Percentiles rank a stretch among this genome's conserved stretches.
Conservation (phyloP, 1,140 invertebrate species). For the Oryctes rhinoceros region DNA sequence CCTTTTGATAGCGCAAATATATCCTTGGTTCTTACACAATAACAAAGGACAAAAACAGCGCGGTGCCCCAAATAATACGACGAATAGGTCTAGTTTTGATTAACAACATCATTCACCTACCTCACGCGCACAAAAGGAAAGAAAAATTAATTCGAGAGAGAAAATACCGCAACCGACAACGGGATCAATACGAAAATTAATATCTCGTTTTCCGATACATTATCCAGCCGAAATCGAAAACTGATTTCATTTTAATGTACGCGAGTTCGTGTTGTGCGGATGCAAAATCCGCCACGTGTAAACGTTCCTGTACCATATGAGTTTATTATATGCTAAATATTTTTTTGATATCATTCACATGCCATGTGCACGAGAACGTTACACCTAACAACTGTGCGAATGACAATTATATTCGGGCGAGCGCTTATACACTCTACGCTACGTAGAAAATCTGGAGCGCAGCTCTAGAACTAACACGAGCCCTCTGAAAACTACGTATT, state of each 20-base stretch:
- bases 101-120: background rate
- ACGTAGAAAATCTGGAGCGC: background rate
- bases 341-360: slow-evolving; percentile 23
- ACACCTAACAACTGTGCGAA: background rate
- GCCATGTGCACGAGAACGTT: background rate
- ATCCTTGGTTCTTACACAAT: slow-evolving; percentile 8
- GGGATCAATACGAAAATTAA: slow-evolving; percentile 12
- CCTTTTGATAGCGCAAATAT: slow-evolving; percentile 16
- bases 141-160: slow-evolving; percentile 3
- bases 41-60: background rate
- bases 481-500: slow-evolving; percentile 11
- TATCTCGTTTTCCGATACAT: slow-evolving; percentile 36
- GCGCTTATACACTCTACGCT: background rate
- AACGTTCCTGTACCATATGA: background rate
- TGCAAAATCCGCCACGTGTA: background rate
- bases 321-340: slow-evolving; percentile 29
- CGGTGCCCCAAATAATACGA: background rate
- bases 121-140: background rate
- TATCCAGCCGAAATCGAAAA: slow-evolving; percentile 27
- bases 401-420: slow-evolving; percentile 21
- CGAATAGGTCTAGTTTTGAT: slow-evolving; percentile 10
- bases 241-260: slow-evolving; percentile 36
- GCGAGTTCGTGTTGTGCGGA: background rate
- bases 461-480: background rate
- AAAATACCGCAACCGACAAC: background rate